These are phyloP conservation scores for Corynorhinus townsendii DNA, from an alignment of 2,113 vertebrate genomes.

Conservation along the genomic window DNA sequence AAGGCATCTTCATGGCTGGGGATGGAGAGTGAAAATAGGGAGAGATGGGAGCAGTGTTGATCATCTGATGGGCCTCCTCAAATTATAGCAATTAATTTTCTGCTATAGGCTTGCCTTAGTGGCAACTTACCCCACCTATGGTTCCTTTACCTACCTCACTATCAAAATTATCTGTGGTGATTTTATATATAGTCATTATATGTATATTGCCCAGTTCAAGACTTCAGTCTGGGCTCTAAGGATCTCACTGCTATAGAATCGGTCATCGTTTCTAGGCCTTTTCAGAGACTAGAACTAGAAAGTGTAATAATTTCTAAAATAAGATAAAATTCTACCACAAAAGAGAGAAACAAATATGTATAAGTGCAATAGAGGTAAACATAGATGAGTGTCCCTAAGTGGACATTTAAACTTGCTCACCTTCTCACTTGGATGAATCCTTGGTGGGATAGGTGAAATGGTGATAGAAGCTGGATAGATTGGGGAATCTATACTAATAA, in stretches of 20 bases:
- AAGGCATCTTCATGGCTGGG: not conserved
- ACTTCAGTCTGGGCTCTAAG: not conserved
- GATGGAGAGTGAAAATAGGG: not conserved
- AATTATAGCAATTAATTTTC: not conserved
- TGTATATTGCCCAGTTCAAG: not conserved
- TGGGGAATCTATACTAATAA: too few species aligned
- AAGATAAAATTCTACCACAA: not conserved
- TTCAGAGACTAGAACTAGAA: not conserved
- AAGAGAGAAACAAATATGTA: not conserved
- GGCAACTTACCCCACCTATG: not conserved
- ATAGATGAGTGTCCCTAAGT: not conserved
- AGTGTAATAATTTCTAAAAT: not conserved
- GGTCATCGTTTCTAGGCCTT: not conserved
- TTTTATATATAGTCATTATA: not conserved
- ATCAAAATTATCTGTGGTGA: not conserved
- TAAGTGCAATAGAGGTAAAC: not conserved
- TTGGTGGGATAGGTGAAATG: fast-evolving
- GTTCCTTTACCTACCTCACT: not conserved
- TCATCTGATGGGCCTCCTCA: not conserved
- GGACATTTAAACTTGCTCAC: not conserved
- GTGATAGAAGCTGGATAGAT: not conserved
- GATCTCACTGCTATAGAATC: not conserved
- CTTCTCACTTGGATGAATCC: not conserved
- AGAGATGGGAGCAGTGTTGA: not conserved
- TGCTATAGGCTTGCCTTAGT: not conserved